Conservation (phyloP, 1,140 invertebrate species). For the Penaeus chinensis region DNA sequence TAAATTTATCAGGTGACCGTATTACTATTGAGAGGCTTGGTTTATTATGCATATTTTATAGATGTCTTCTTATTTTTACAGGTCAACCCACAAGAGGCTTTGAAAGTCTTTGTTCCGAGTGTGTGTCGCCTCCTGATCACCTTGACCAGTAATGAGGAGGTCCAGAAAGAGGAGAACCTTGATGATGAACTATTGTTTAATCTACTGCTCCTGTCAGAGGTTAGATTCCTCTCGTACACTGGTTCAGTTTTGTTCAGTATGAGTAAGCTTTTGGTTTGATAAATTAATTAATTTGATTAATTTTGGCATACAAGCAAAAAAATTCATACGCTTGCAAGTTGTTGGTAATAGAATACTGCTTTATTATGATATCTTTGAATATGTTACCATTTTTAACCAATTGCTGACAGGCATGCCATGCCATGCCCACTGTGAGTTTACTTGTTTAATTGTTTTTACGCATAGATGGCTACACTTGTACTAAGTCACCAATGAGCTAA, state of each 20-base stretch:
- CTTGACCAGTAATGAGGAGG: conserved; percentile 74
- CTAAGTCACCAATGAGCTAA: too few species aligned
- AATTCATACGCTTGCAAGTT: too few species aligned
- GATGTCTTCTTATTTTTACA: conserved; percentile 64
- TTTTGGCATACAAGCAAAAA: too few species aligned
- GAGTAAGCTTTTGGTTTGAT: too few species aligned
- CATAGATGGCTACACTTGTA: too few species aligned
- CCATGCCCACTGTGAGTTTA: too few species aligned
- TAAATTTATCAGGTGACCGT: not conserved
- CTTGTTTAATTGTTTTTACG: too few species aligned
- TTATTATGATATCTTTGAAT: conserved; percentile 29
- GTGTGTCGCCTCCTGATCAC: conserved; percentile 75
- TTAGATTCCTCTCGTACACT: conserved; percentile 65
- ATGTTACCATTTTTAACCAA: too few species aligned
- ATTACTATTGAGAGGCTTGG: not conserved
- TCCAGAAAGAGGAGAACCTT: conserved; percentile 78
- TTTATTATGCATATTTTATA: conserved; percentile 54
- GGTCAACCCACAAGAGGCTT: conserved; percentile 74
- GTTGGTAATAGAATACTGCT: conserved; percentile 51
- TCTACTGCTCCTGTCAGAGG: conserved; percentile 80
- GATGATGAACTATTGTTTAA: conserved; percentile 85
- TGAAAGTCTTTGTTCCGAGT: conserved; percentile 80
- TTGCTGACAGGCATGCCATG: too few species aligned
- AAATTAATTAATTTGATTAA: too few species aligned
- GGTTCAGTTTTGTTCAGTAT: conserved; percentile 56